Evolutionary conservation across 1,140 invertebrate species (phyloP), one percentile per base, ranked within the genome.

Genomic region (Zaprionus tsacasi): DNA sequence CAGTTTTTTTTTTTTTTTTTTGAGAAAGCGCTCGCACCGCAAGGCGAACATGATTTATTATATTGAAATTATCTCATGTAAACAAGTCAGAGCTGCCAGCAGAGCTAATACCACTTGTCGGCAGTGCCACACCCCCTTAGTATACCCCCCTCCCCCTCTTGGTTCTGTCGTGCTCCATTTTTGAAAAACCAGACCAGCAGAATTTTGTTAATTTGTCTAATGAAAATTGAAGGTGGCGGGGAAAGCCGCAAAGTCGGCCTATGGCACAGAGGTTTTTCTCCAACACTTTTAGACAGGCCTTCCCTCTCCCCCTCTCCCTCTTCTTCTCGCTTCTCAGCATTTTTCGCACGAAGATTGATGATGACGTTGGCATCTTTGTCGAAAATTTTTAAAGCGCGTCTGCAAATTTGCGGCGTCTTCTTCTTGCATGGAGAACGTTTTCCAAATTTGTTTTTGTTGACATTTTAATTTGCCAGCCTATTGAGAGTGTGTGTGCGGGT

Each of bases 281-380:
- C 36, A 76, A 86, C 82, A 76, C 12, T 76, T 74, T 76, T 73
- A 57, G 68, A 63, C 64, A 63, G 69, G 12, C 21, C 27, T 27
- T 8, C 11, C 21, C 54, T 3, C 35, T 25, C 50, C 21, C 25
- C 36, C 15, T 36, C 6, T 25, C 17, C 27, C 40, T 35, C 1
- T 54, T 7, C 40, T 3, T 33, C 25, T 50, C 15, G 33, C 36
- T 15, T 54, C 40, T 54, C 52, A 69, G 45, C 43, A 50, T 75
- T 71, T 78, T 81, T 78, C 40, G 79, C 81, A 89, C 71, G 89
- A 91, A 91, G 88, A 91, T 91, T 91, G 88, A 91, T 91, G 88
- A 91, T 91, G 88, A 91, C 88, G 91, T 91, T 91, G 91, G 88
- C 88, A 91, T 91, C 88, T 85, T 88, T 91, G 88, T 91, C 76